Evolutionary conservation across 2,888 invertebrate species (phyloP), one percentile per base, ranked within the genome.

Genomic region (Tenodera sinensis): DNA sequence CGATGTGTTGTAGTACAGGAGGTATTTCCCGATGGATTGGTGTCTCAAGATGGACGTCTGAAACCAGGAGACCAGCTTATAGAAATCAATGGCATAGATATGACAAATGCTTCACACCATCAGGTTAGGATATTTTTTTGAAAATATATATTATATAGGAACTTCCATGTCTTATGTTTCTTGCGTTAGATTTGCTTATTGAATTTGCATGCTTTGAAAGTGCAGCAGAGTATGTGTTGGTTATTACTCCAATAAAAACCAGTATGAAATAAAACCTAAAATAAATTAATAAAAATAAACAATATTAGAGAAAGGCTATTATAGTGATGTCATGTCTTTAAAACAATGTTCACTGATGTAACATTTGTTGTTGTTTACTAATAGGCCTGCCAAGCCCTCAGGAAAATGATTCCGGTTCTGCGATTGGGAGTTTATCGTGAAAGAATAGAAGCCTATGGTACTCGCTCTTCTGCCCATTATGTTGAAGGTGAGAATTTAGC

Each of bases 341-440:
- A 71, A 71, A 3, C 54, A 71, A 71, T 20, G 25, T 25, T 71
- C 54, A 71, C 6, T 71, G 20, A 20, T 71, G 20, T 71, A 25
- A 71, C 4, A 20, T 71, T 71, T 71, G 4, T 6, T 71, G 15
- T 3, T 20, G 20, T 71, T 89, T 90, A 89, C 8, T 83, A 27
- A 83, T 91, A 92, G 91, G 93, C 93, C 27, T 92, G 92, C 83
- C 91, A 92, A 88, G 91, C 91, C 47, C 90, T 92, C 27, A 91
- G 93, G 88, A 92, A 92, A 88, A 92, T 92, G 90, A 92, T 92
- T 84, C 93, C 93, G 9, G 92, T 93, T 15, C 93, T 93, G 90
- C 92, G 93, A 47, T 92, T 94, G 81, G 93, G 93, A 14, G 93
- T 94, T 30, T 94, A 94, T 91, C 91, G 94, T 84, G 94, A 94